Conservation (phyloP, 2,113 vertebrate species). For the Percopsis transmontana region DNA sequence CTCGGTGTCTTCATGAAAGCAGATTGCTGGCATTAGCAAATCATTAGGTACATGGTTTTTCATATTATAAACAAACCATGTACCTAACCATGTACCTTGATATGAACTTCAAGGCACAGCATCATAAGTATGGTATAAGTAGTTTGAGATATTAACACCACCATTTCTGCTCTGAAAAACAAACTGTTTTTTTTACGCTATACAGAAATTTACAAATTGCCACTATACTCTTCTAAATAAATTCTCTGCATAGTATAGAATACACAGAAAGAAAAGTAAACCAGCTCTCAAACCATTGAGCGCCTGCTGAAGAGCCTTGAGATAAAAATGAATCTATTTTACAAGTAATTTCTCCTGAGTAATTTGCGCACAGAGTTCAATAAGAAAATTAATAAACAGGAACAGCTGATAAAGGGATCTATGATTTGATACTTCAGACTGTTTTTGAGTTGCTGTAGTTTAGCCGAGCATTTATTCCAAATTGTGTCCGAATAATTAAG, state of each 20-base stretch:
- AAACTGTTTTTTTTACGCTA: too few relatives aligned
- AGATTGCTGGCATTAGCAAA: too few relatives aligned
- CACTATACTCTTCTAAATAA: background rate
- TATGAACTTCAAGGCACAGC: too few relatives aligned
- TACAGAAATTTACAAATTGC: too few relatives aligned
- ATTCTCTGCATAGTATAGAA: constrained; percentile 12
- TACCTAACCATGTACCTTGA: background rate
- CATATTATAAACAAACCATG: too few relatives aligned
- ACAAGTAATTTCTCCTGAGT: constrained; percentile 64
- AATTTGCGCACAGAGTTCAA: constrained; percentile 72
- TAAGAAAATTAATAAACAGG: constrained; percentile 63
- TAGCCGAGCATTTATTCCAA: constrained; percentile 55
- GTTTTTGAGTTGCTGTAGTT: constrained; percentile 60
- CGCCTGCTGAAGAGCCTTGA: constrained; percentile 32
- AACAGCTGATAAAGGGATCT: constrained; percentile 66
- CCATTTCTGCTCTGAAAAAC: too few relatives aligned
- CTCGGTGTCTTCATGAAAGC: too few relatives aligned
- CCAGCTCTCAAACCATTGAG: constrained; percentile 49
- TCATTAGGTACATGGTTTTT: too few relatives aligned
- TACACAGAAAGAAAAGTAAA: constrained; percentile 26
- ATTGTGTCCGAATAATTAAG: constrained; percentile 53
- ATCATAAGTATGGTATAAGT: too few relatives aligned
- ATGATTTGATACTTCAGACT: constrained; percentile 49
- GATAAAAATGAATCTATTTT: constrained; percentile 59
- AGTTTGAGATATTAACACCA: too few relatives aligned